phyloP scores from a whole-genome alignment of 2,113 vertebrate genomes.

The Conger conger region DNA sequence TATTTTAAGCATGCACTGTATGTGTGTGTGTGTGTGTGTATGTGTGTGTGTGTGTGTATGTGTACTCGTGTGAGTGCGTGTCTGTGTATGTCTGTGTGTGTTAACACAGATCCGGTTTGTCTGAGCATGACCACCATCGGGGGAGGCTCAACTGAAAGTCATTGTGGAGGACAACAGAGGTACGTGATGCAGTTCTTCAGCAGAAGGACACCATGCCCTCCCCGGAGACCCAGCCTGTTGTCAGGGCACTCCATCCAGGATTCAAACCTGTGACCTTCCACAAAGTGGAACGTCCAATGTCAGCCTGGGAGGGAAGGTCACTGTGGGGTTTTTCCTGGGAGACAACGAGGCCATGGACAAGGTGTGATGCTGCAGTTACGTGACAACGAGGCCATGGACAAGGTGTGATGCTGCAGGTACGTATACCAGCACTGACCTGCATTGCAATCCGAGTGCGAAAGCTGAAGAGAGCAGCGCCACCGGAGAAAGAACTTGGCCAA shows the following conservation, averaged over 20 bases:
- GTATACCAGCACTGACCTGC: background rate
- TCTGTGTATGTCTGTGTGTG: too few species aligned
- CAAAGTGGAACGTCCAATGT: background rate
- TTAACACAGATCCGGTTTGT: too few species aligned
- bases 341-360: background rate
- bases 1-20: background rate
- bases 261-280: background rate
- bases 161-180: background rate
- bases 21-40: background rate
- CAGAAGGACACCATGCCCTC: background rate
- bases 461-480: too few species aligned
- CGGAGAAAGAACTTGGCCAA: background rate
- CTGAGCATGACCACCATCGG: background rate
- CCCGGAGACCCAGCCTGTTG: background rate
- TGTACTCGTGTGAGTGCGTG: too few species aligned
- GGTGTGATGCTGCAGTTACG: background rate
- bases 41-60: too few species aligned
- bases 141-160: background rate
- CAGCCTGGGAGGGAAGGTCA: background rate
- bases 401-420: background rate
- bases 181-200: background rate
- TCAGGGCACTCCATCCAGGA: background rate
- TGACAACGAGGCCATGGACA: too few species aligned
- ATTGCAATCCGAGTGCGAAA: background rate
- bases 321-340: background rate